Evolutionary conservation across 2,888 invertebrate genomes (phyloP).

Genomic region (Drosophila paracracens): DNA sequence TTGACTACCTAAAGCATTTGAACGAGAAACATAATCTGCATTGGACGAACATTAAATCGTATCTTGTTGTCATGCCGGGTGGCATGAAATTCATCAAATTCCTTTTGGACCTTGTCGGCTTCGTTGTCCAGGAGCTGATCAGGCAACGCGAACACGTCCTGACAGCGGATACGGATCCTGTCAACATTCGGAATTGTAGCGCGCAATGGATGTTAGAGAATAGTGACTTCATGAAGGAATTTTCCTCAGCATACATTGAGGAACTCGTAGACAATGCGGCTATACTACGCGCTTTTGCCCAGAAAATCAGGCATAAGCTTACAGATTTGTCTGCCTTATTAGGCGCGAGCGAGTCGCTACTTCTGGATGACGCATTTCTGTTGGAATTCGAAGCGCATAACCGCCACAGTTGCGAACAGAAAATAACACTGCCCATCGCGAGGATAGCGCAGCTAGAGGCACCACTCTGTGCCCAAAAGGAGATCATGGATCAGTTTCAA

Average conservation of each 20-base stretch:
- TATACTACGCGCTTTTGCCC: conserved; percentile 54
- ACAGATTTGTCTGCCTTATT: conserved; percentile 58
- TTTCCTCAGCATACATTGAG: conserved; percentile 75
- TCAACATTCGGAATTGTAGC: conserved; percentile 30
- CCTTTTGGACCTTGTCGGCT: conserved; percentile 78
- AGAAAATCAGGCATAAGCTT: conserved; percentile 50
- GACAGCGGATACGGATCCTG: conserved; percentile 38
- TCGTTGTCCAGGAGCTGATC: conserved; percentile 80
- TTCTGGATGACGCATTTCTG: conserved; percentile 67
- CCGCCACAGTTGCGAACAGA: conserved; percentile 46
- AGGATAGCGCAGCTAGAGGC: conserved; percentile 55
- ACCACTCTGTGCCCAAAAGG: conserved; percentile 63
- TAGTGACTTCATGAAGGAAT: conserved; percentile 74
- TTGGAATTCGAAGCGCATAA: conserved; percentile 65
- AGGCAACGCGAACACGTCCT: conserved; percentile 78
- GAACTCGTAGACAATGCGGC: conserved; percentile 61
- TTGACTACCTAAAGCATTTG: conserved; percentile 82
- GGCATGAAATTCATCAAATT: conserved; percentile 84
- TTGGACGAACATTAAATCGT: conserved; percentile 82
- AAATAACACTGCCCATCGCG: conserved; percentile 42
- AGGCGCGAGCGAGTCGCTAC: conserved; percentile 22
- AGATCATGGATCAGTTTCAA: conserved; percentile 77
- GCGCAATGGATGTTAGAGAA: conserved; percentile 65
- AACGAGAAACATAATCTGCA: conserved; percentile 83
- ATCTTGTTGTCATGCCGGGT: conserved; percentile 84